Percentiles rank a stretch among this genome's conserved stretches.
Conservation (phyloP, 2,797 vertebrate genomes). For the Antennarius maculatus region DNA sequence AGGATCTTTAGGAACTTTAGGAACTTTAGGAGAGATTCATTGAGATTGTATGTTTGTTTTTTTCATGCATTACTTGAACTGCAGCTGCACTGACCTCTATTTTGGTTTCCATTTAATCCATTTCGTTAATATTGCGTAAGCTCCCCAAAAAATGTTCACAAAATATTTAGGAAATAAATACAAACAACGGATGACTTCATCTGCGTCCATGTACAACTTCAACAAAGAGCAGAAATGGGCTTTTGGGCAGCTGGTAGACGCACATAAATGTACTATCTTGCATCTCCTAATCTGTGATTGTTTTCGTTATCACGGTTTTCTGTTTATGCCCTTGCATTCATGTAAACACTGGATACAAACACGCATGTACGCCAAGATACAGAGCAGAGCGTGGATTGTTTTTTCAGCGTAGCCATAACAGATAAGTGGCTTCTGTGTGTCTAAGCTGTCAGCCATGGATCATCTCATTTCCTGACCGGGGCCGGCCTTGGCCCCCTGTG, state of each 20-base stretch:
- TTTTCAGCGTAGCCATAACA: conserved; percentile 69
- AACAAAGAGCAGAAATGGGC: too few species aligned
- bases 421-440: conserved; percentile 75
- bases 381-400: conserved; percentile 44
- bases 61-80: too few species aligned
- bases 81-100: too few species aligned
- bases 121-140: too few species aligned
- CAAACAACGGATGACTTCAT: too few species aligned
- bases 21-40: too few species aligned
- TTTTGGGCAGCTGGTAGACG: neutral
- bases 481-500: conserved; percentile 58
- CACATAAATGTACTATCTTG: conserved; percentile 6
- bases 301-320: conserved; percentile 41
- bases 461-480: conserved; percentile 79
- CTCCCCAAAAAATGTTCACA: too few species aligned
- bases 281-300: conserved; percentile 50
- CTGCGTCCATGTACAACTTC: too few species aligned
- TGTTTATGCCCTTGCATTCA: conserved; percentile 30
- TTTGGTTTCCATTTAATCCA: too few species aligned
- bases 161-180: too few species aligned
- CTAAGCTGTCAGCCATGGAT: conserved; percentile 77
- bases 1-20: too few species aligned
- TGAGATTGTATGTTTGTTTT: too few species aligned
- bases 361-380: conserved; percentile 1
- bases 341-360: conserved; percentile 3